Percentiles rank a stretch among this genome's conserved stretches.
These are phyloP conservation scores for Brachionus rotundiformis DNA, from an alignment of 1,140 invertebrate genomes.

Conservation along the genomic window DNA sequence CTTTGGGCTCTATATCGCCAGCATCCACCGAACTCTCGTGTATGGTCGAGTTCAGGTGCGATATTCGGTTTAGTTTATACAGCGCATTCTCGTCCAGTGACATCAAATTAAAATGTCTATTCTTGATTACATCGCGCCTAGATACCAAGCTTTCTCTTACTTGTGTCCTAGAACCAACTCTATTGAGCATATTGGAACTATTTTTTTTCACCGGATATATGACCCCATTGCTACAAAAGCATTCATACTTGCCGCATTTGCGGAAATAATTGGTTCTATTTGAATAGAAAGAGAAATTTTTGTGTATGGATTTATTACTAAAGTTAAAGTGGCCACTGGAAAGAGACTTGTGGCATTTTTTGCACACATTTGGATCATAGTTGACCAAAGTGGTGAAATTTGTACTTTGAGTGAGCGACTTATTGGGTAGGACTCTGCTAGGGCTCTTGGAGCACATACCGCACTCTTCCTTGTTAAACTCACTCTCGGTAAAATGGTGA, in stretches of 20 bases:
- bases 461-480: not conserved
- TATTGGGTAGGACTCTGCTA: not conserved
- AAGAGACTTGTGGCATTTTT: not conserved
- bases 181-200: not conserved
- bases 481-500: not conserved
- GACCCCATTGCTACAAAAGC: not conserved
- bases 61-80: slow-evolving; percentile 3
- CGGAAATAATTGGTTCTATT: not conserved
- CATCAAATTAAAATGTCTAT: slow-evolving; percentile 51
- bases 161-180: not conserved
- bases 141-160: not conserved
- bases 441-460: not conserved
- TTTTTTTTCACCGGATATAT: not conserved
- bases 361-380: not conserved
- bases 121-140: not conserved
- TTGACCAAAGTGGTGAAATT: too few relatives aligned
- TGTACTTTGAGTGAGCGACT: not conserved
- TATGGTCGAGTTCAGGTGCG: slow-evolving; percentile 30
- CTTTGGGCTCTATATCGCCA: not conserved
- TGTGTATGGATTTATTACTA: not conserved
- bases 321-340: not conserved
- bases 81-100: slow-evolving; percentile 46
- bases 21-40: slow-evolving; percentile 36
- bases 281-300: slow-evolving; percentile 28
- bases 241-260: not conserved